Base-by-base conservation (phyloP, 2,113 vertebrate genomes). In the Hyperoodon ampullatus region DNA sequence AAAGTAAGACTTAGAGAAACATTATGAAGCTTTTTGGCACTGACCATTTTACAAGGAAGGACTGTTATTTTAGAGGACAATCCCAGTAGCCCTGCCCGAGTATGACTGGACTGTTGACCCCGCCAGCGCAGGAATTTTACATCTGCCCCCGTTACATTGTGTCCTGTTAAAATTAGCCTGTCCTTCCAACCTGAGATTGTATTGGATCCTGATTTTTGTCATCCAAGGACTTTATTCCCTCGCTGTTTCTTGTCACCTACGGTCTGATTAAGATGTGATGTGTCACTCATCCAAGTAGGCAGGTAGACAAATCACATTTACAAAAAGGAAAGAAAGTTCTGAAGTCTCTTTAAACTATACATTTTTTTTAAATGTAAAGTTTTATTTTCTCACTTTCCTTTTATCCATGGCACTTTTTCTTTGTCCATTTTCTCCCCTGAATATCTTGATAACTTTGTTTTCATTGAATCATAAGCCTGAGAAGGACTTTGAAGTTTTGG, bases 401-500 rank as follows among this genome's bases (percentile, higher is more conserved):
- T 68, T 33, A 77, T 87, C 42, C 13, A 4, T 75, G 70, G 23
- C 23, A 16, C 16, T 50, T 95, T 81, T 93, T 75, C 39, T 55
- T 44, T 18, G 28, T 15, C 21, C 26, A 0, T 72, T 68, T 74
- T 91, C 44, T 33, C 28, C 53, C 53, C 44, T 60, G 47, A 90
- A 94, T 30, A 11, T 60, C 68, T 90, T 81, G 2, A 14, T 53
- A 77, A 90, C 42, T 90, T 81, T 93, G 23, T 80, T n/a, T 70
- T 90, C 26, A 30, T 80, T 85, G 88, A 75, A 26, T 92, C 84
- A 61, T 71, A 86, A 53, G 35, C 30, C 63, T 70, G 35, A 89
- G 55, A 86, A 85, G 50, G 28, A 35, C 72, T 96, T 66, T 47
- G 81, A 89, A 81, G n/a, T 92, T 70, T 94, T 86, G 33, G 10